Conservation (phyloP, 2,113 vertebrate species). For the Dasyprocta punctata region DNA sequence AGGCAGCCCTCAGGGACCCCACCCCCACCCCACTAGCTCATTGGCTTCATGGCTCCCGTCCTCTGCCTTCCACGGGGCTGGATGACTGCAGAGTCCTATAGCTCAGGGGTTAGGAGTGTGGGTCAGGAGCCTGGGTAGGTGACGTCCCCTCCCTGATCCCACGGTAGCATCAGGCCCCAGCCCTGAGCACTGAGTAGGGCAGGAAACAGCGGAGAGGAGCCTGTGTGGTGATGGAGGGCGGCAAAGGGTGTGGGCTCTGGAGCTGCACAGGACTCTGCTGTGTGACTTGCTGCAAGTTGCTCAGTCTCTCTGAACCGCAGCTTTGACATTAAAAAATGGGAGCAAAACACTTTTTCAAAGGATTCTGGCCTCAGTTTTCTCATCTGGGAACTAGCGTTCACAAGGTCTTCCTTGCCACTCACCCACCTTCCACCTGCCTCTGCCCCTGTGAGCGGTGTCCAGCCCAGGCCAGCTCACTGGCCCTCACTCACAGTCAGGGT, state of each 20-base stretch:
- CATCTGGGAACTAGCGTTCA: neutral
- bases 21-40: neutral
- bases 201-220: neutral
- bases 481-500: neutral
- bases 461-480: neutral
- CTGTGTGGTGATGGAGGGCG: fast-evolving
- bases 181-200: neutral
- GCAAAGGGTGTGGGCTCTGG: neutral
- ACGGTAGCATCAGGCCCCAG: neutral
- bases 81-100: neutral
- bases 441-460: neutral
- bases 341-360: neutral
- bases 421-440: fast-evolving
- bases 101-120: neutral
- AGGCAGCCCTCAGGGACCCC: neutral
- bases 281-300: neutral
- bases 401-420: neutral
- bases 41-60: neutral
- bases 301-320: neutral
- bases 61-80: neutral
- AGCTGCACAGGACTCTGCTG: neutral
- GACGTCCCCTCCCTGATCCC: neutral
- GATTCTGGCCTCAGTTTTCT: neutral
- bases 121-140: neutral
- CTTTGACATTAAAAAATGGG: neutral